phyloP scores from a whole-genome alignment of 1,140 invertebrate species.

The Potamilus streckersoni region DNA sequence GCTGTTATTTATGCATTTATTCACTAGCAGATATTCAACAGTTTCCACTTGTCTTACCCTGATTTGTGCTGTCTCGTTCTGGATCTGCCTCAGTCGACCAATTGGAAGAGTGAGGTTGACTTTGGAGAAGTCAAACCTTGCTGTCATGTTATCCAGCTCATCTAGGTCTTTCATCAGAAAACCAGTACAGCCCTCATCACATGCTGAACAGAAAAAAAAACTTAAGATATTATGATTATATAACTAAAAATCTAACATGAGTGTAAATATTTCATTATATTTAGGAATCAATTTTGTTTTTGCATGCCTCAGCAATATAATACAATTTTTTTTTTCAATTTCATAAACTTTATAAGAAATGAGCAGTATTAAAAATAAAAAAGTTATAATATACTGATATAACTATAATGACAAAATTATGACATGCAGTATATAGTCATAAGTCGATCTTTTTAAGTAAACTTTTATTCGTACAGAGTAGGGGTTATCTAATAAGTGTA shows the following conservation, averaged over 20 bases:
- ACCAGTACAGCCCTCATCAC: slow-evolving; percentile 90
- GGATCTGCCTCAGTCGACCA: slow-evolving; percentile 6
- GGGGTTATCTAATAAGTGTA: no score
- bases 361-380: not conserved
- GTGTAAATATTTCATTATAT: not conserved
- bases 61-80: slow-evolving; percentile 12
- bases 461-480: no score
- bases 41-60: no score
- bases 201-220: slow-evolving; percentile 74
- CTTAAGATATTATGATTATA: slow-evolving; percentile 24
- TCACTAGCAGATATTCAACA: no score
- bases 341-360: not conserved
- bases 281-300: not conserved
- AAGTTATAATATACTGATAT: not conserved
- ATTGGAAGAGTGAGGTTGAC: slow-evolving; percentile 38
- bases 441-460: no score
- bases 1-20: no score
- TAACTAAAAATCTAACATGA: not conserved
- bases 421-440: no score
- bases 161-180: slow-evolving; percentile 78
- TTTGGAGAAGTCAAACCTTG: slow-evolving; percentile 24
- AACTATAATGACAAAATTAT: no score
- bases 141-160: slow-evolving; percentile 35
- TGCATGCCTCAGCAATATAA: no score
- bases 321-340: not conserved